Base-by-base conservation (phyloP, 2,888 invertebrate species). In the Drosophila macrospina region DNA sequence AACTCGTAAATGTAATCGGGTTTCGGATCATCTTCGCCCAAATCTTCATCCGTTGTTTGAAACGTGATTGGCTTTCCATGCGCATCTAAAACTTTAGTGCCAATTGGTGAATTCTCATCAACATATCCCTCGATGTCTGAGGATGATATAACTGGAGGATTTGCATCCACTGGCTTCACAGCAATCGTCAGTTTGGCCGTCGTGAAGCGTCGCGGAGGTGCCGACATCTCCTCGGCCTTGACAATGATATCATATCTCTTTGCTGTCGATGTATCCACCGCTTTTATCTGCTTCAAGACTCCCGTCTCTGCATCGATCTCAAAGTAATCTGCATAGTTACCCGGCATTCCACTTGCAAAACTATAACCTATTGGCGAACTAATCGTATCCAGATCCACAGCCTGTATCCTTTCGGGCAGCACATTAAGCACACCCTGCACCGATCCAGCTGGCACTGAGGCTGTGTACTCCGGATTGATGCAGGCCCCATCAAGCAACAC, bases 331-430 rank as follows among this genome's bases (percentile, higher is more conserved):
- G 93, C 93, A 93, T 95, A 98, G 63, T 95, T 94, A 7, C 95
- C 93, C 0, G 97, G 98, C 75, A 94, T 95, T 0, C 97, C 98
- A 73, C 95, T 96, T 11, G 96, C 94, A 88, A 98, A 97, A 61
- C 94, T 95, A 91, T 97, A 98, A 55, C 94, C 94, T 69, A 98
- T 97, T 0, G 96, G 95, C 0, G 97, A 95, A 88, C 97, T 96
- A 44, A 98, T 94, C 0, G 97, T 97, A 89, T 98, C 98, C 94
- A 97, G 95, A 91, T 98, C 98, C 0, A 97, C 95, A 0, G 98
- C 98, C 92, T 97, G 96, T 69, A 98, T 97, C 90, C 97, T 96
- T 90, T 97, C 97, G 0, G 98, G 98, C 32, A 95, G 94, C 16
- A 98, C 95, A 64, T 96, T 95, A 20, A 98, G 93, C 24, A 97